phyloP scores from a whole-genome alignment of 2,797 vertebrate genomes.

The Pseudopleuronectes americanus region DNA sequence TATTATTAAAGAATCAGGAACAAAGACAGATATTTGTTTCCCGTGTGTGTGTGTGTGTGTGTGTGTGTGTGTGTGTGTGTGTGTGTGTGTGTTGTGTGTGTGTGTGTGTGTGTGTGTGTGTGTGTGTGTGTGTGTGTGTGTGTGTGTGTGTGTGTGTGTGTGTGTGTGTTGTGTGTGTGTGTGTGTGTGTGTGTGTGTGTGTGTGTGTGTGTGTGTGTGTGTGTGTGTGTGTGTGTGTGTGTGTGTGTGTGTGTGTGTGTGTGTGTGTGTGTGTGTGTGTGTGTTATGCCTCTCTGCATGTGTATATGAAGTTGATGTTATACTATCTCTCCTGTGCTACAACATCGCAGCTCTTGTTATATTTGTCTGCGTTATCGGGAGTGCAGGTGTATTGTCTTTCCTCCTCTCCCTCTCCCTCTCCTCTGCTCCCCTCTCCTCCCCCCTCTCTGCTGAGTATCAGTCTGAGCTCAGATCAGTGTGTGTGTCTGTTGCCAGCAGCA shows the following conservation, averaged over 20 bases:
- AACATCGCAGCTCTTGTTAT: background rate
- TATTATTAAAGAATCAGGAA: background rate
- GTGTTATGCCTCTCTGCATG: background rate
- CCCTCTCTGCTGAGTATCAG: conserved; percentile 52
- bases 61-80: background rate
- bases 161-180: background rate
- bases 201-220: background rate
- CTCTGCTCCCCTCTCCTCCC: background rate
- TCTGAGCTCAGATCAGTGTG: conserved; percentile 67
- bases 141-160: background rate
- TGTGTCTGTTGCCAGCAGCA: conserved; percentile 69
- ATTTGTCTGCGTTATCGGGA: background rate
- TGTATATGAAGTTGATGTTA: background rate
- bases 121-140: background rate
- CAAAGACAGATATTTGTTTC: background rate
- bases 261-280: background rate
- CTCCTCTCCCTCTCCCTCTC: background rate
- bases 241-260: background rate
- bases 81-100: background rate
- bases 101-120: background rate
- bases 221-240: no score
- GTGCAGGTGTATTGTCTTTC: background rate
- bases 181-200: background rate
- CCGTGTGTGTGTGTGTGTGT: background rate
- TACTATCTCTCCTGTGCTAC: background rate